These are phyloP conservation scores for Amblyopsis rosae DNA, from an alignment of 2,113 vertebrate genomes.

Conservation along the genomic window DNA sequence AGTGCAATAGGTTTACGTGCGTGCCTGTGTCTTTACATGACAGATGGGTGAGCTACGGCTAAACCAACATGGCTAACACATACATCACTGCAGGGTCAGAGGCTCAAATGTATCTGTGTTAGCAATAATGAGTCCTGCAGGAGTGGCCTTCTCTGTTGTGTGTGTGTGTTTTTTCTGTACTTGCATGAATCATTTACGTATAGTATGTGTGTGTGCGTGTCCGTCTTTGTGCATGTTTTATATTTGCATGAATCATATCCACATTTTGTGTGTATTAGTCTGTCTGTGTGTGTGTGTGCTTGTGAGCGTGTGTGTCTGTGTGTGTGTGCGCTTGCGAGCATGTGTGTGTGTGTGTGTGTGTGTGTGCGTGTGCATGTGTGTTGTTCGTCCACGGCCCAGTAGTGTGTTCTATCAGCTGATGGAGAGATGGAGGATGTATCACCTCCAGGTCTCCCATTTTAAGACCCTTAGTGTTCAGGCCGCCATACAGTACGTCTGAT, in stretches of 20 bases:
- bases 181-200: background rate
- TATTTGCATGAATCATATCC: background rate
- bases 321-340: background rate
- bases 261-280: background rate
- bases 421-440: background rate
- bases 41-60: constrained; percentile 35
- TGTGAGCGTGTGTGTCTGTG: background rate
- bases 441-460: background rate
- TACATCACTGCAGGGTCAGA: background rate
- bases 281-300: background rate
- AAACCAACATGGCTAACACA: constrained; percentile 39
- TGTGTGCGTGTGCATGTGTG: background rate
- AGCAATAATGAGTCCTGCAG: background rate
- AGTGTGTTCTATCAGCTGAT: background rate
- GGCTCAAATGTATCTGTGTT: background rate
- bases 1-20: constrained; percentile 31
- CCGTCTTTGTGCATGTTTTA: background rate
- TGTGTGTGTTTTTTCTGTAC: background rate
- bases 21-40: constrained; percentile 44
- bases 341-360: background rate
- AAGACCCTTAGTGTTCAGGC: background rate
- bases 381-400: background rate
- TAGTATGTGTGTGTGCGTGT: background rate
- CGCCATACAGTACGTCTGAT: background rate
- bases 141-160: background rate